Base-by-base conservation (phyloP, 2,888 invertebrate genomes). In the Leptura quadrifasciata region DNA sequence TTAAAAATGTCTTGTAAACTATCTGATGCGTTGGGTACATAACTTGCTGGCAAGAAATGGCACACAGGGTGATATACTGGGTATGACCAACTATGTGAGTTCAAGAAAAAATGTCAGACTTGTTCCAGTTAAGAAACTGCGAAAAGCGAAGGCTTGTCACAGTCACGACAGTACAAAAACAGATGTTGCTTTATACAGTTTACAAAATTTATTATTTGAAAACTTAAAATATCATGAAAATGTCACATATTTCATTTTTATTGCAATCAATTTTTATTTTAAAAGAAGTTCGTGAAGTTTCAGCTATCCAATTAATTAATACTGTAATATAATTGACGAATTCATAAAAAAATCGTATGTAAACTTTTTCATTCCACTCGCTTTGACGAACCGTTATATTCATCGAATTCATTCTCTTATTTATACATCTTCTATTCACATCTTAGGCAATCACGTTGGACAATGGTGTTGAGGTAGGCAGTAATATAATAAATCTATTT, bases 401-500 rank as follows among this genome's bases (percentile, higher is more conserved):
- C 15, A 47, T 5, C 6, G 47, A 47, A 47, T 47, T 8, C 24
- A 24, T 58, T 61, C 52, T 71, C 61, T 17, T 71, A 39, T 31
- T 58, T 35, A 27, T 17, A 39, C 61, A 12, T 24, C n/a, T 24
- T 61, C 61, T 71, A 71, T 52, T 71, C 57, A 69, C 35, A 39
- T 27, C 35, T 39, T 61, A 71, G 52, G 35, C 71, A 71, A 71
- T 71, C 61, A 71, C 35, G 24, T 57, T 61, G 61, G 71, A 71
- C 71, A 71, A 61, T 52, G 31, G 52, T 71, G 71, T 71, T 71
- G 71, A 60, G 52, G 71, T 60, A 71, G 52, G 71, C 61, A 71
- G 60, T 52, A 61, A 61, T 61, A 71, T 71, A 71, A 61, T 71
- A 71, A 71, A 71, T 71, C 71, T 71, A 71, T 17, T 71, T 61